Base-by-base conservation (phyloP, 2,797 vertebrate species). In the Coracias cyanogaster region DNA sequence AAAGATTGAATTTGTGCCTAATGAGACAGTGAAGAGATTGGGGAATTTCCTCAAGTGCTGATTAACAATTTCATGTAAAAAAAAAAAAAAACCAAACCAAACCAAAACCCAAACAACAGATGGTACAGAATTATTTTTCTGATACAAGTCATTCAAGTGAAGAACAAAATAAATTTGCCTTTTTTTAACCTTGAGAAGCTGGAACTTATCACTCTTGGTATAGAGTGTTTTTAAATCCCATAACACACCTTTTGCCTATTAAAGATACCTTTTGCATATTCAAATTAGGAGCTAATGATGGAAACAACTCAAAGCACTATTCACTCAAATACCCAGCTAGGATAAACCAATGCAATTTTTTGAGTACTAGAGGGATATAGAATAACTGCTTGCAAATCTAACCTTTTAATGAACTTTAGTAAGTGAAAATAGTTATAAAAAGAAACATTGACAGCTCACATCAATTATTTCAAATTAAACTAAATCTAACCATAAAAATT, bases 81-180 rank as follows among this genome's bases (percentile, higher is more conserved):
- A 62, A 76, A n/a, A 0, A 2, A 9, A 14, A 43, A 43, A 43
- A 43, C 41, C 10, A 43, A 43, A 43, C 41, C 41, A 43, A 37
- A 37, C 41, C 46, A 45, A 92, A 97, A 93, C 95, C 93, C 95
- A 97, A 97, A 97, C 95, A 97, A 97, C 95, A 97, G 95, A 96
- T 96, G 95, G 93, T 82, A 90, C 43, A 82, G 94, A 96, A 96
- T 96, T 96, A 89, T 96, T 96, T 84, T 96, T 80, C 78, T 80
- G 49, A 82, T 94, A 61, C 41, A 94, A 91, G 51, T 74, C 37
- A 87, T 80, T 82, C 83, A 91, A 90, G 13, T 76, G 49, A 93
- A 94, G 66, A 88, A 90, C 62, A 82, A 93, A 90, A 85, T 91
- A 82, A 74, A 94, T 95, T 96, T 91, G 45, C 39, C 29, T 79